Evolutionary conservation across 2,113 vertebrate species (phyloP).

Genomic region (Camelus dromedarius): DNA sequence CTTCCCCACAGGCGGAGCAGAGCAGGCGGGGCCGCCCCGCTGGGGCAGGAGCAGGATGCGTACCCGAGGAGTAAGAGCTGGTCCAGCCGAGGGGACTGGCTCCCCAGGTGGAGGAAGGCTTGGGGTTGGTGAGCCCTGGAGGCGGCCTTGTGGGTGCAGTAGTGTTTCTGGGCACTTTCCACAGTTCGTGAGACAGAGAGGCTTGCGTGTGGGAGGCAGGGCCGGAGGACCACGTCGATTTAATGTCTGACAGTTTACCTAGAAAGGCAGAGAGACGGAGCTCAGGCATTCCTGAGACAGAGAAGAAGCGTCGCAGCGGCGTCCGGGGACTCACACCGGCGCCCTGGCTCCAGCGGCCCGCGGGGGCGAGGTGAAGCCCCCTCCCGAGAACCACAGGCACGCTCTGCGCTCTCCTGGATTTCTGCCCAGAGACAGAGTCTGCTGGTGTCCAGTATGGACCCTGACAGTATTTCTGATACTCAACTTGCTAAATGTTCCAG

Average conservation of each 20-base stretch:
- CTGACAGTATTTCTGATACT: accelerated
- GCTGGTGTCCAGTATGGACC: accelerated
- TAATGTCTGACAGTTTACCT: slow-evolving; percentile 98
- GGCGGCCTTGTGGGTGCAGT: slow-evolving; percentile 95
- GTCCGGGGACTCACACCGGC: background rate
- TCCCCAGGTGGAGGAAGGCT: slow-evolving; percentile 97
- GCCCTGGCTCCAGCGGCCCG: background rate
- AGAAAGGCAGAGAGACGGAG: slow-evolving; percentile 11
- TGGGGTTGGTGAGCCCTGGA: slow-evolving; percentile 96
- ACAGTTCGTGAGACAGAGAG: slow-evolving; percentile 97
- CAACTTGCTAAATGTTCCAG: background rate
- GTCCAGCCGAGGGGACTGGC: slow-evolving; percentile 96
- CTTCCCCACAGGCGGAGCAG: accelerated
- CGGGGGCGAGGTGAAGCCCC: accelerated
- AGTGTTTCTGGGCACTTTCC: slow-evolving; percentile 97
- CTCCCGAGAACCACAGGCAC: accelerated
- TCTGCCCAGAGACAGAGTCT: background rate
- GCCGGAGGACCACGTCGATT: slow-evolving; percentile 97
- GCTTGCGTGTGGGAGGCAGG: slow-evolving; percentile 96
- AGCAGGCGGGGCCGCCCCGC: background rate
- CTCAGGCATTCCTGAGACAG: accelerated
- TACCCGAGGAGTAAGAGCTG: slow-evolving; percentile 96
- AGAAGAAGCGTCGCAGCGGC: accelerated
- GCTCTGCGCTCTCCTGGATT: background rate
- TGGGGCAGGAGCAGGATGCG: background rate